Conservation (phyloP, 1,140 invertebrate genomes). For the Drosophila triauraria region DNA sequence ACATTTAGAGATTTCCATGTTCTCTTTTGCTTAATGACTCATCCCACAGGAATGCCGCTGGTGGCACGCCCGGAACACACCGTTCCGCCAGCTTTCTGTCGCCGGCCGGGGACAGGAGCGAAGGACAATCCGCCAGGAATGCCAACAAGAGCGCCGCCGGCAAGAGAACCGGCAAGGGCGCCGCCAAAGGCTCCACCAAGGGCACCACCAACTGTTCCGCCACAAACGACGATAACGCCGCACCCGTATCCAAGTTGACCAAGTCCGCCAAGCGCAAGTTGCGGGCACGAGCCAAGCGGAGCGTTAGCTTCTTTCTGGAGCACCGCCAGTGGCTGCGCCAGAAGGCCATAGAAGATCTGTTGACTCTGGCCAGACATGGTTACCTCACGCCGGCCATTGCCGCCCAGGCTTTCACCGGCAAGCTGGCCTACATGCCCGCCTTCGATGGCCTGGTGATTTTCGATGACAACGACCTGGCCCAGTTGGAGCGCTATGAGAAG, state of each 20-base stretch:
- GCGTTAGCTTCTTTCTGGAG: slow-evolving; percentile 84
- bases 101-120: too few species aligned
- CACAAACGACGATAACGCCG: slow-evolving; percentile 84
- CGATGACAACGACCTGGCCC: neutral
- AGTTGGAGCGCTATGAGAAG: slow-evolving; percentile 10
- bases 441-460: slow-evolving; percentile 41
- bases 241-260: slow-evolving; percentile 3
- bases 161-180: neutral
- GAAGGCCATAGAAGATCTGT: slow-evolving; percentile 42
- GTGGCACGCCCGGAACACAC: neutral
- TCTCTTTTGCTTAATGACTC: too few species aligned
- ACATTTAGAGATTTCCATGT: neutral
- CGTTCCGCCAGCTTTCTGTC: neutral
- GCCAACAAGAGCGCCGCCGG: too few species aligned
- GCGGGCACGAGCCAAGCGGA: slow-evolving; percentile 90
- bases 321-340: slow-evolving; percentile 58
- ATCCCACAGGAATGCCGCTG: neutral
- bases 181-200: neutral
- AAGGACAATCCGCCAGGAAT: too few species aligned
- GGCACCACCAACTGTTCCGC: slow-evolving; percentile 78
- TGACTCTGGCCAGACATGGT: slow-evolving; percentile 21
- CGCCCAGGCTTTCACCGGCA: slow-evolving; percentile 18
- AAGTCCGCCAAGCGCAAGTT: slow-evolving; percentile 38
- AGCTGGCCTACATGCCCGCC: slow-evolving; percentile 42
- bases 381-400: slow-evolving; percentile 8